Conservation (phyloP, 2,888 invertebrate species). For the Mythimna impura region DNA sequence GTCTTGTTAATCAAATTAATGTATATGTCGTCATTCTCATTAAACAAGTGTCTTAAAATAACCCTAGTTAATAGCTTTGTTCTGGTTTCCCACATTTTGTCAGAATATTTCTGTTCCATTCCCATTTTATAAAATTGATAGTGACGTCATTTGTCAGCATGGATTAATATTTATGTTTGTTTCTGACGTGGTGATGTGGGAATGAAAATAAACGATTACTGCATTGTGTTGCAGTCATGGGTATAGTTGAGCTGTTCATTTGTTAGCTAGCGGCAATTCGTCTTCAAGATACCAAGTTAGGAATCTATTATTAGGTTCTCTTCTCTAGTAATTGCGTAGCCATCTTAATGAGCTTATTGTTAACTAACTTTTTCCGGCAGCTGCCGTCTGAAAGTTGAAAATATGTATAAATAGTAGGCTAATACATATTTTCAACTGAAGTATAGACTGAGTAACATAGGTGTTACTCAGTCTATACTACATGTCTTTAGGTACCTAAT, state of each 20-base stretch:
- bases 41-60: constrained; percentile 19
- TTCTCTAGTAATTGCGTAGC: neutral
- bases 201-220: constrained; percentile 38
- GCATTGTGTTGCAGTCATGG: constrained; percentile 13
- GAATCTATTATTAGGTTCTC: neutral
- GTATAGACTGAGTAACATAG: no score
- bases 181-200: constrained; percentile 38
- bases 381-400: no score
- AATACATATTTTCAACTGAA: no score
- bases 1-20: no score
- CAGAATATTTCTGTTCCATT: constrained; percentile 21
- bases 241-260: neutral
- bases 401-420: no score
- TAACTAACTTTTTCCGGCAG: neutral
- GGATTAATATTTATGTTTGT: constrained; percentile 46
- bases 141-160: constrained; percentile 45
- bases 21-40: neutral
- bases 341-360: neutral
- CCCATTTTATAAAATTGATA: constrained; percentile 23
- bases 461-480: no score
- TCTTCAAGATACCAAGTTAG: neutral
- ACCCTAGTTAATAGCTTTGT: neutral
- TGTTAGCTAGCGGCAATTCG: neutral
- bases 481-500: no score
- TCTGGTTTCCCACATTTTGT: constrained; percentile 22